Evolutionary conservation across 2,113 vertebrate species (phyloP).

Genomic region (Rhynchomys soricoides): DNA sequence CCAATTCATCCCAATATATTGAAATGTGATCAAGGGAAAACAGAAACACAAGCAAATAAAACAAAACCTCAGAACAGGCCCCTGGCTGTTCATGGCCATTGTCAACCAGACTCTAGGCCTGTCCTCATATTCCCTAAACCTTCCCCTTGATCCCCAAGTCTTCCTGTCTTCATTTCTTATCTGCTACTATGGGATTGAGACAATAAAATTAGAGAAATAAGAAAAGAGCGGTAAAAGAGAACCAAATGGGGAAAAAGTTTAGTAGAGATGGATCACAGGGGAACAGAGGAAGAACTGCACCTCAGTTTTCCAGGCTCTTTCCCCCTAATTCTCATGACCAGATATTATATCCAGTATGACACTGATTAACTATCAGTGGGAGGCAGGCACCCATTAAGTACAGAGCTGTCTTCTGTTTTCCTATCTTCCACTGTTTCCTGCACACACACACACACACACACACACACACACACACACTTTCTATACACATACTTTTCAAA

Average conservation of each 20-base stretch:
- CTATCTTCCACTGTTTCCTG: not conserved
- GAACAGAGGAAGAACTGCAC: not conserved
- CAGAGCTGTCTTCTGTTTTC: not conserved
- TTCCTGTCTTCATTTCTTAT: not conserved
- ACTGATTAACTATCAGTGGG: not conserved
- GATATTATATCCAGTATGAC: not conserved
- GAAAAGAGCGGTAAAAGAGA: not conserved
- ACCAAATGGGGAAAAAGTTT: not conserved
- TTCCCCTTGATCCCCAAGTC: not conserved
- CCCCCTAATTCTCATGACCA: accelerated
- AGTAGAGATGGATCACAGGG: no score
- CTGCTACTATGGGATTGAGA: not conserved
- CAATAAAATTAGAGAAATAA: not conserved
- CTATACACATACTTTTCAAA: not conserved
- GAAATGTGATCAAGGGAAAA: not conserved
- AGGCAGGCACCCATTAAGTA: not conserved
- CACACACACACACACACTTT: not conserved
- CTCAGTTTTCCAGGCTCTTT: no score
- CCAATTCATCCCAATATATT: not conserved
- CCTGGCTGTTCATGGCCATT: not conserved
- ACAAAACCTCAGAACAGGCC: not conserved
- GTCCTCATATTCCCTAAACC: not conserved
- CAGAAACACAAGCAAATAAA: not conserved
- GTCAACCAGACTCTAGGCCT: not conserved
- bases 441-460: not conserved